phyloP scores from a whole-genome alignment of 2,797 vertebrate genomes.

The Sternotherus odoratus region DNA sequence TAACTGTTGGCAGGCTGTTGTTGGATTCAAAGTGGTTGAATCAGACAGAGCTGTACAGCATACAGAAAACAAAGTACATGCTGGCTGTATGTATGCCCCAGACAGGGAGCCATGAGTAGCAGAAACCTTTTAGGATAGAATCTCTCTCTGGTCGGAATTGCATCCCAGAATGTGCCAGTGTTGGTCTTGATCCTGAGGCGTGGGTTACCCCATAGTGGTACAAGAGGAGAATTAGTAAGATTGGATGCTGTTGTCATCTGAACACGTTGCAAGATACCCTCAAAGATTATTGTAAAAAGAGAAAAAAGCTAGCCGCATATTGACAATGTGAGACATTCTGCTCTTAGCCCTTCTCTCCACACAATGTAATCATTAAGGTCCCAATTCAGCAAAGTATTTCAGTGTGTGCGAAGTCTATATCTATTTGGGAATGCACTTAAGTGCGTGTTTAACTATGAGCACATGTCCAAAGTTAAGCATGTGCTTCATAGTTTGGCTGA shows the following conservation, averaged over 20 bases:
- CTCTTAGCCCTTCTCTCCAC: neutral
- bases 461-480: constrained; percentile 43
- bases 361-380: neutral
- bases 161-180: no score
- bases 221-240: neutral
- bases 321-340: constrained; percentile 2
- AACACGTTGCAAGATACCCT: neutral
- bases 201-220: neutral
- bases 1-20: no score
- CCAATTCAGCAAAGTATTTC: constrained; percentile 35
- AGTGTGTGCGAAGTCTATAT: constrained; percentile 34
- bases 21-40: no score
- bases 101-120: no score
- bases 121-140: no score
- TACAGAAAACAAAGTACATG: no score
- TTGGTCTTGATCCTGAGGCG: no score
- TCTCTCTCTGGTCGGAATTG: no score
- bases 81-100: no score
- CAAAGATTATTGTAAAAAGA: constrained; percentile 32
- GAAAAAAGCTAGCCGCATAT: neutral
- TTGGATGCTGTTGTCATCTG: neutral
- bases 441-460: constrained; percentile 48
- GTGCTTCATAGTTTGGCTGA: constrained; percentile 38
- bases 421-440: constrained; percentile 8
- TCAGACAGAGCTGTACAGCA: no score